Base-by-base conservation (phyloP, 2,113 vertebrate species). In the Microtus richardsoni region DNA sequence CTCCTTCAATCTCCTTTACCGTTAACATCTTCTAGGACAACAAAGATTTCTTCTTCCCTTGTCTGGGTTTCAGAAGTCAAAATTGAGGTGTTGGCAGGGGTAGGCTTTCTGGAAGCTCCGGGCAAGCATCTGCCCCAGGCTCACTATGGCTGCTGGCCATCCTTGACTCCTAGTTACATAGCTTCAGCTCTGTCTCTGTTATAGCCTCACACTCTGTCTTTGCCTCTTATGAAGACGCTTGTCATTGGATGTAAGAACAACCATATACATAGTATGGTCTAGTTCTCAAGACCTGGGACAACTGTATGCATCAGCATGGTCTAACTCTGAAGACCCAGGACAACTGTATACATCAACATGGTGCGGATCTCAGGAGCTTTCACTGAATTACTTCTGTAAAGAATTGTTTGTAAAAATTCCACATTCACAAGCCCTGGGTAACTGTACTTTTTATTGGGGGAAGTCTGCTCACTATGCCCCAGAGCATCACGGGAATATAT, bases 31-130 rank as follows among this genome's bases (percentile, higher is more conserved):
- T 79, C 4, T 3, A 30, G 62, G 77, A 30, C 70, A 62, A 84
- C 41, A 41, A 36, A 41, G 58, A 62, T 79, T 0, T 70, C 66
- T 93, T 84, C 64, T 90, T 7, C 80, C 47, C 3, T 8, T 12
- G 36, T 70, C 54, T 44, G 47, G 92, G 66, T 24, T 62, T 54
- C 70, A 71, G 70, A 93, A 87, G 68, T 91, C 78, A 85, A 86
- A 89, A 73, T n/a, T 41, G n/a, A 75, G 73, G 73, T 83, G 33
- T 74, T 78, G 83, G 44, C 36, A 49, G 78, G 33, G 17, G 36
- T 41, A 47, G 7, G 44, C 4, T 10, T 62, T 36, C 28, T 10
- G 3, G 84, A 58, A 54, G 24, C 66, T 60, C 66, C 1, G 19
- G 54, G 52, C 49, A 11, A 30, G 1, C 10, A 24, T 91, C 49